phyloP scores from a whole-genome alignment of 2,113 vertebrate genomes.

The Nycticryphes semicollaris region DNA sequence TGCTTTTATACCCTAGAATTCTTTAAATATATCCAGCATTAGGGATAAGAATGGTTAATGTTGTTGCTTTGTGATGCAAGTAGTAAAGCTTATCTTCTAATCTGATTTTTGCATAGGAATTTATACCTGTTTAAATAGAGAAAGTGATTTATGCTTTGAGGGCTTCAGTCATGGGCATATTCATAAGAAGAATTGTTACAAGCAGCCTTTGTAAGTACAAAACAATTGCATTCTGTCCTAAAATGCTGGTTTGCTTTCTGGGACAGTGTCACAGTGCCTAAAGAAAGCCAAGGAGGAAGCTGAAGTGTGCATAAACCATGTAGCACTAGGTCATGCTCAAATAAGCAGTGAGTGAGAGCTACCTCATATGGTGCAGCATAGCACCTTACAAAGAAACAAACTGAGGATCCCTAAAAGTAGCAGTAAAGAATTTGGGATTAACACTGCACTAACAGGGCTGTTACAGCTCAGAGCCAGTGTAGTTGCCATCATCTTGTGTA shows the following conservation, averaged over 20 bases:
- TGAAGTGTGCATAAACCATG: fast-evolving
- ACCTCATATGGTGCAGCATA: neutral
- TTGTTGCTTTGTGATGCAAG: neutral
- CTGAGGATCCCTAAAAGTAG: neutral
- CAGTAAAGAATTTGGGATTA: neutral
- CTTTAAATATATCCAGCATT: neutral
- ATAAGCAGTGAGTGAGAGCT: neutral
- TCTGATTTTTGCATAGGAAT: neutral
- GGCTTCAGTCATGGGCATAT: neutral
- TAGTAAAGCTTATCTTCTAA: neutral
- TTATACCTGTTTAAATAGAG: neutral
- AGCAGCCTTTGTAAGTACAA: neutral
- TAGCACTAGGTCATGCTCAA: neutral
- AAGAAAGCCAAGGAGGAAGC: neutral
- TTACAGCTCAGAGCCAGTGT: neutral
- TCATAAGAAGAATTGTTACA: neutral
- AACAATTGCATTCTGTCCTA: neutral
- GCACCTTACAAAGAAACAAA: neutral
- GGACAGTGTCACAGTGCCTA: neutral
- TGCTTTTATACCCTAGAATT: neutral
- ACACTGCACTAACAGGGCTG: neutral
- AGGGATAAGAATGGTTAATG: neutral
- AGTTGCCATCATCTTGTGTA: neutral
- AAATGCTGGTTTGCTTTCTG: neutral
- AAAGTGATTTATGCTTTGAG: neutral